These are phyloP conservation scores for Venustaconcha ellipsiformis DNA, from an alignment of 1,140 invertebrate species.

Conservation along the genomic window DNA sequence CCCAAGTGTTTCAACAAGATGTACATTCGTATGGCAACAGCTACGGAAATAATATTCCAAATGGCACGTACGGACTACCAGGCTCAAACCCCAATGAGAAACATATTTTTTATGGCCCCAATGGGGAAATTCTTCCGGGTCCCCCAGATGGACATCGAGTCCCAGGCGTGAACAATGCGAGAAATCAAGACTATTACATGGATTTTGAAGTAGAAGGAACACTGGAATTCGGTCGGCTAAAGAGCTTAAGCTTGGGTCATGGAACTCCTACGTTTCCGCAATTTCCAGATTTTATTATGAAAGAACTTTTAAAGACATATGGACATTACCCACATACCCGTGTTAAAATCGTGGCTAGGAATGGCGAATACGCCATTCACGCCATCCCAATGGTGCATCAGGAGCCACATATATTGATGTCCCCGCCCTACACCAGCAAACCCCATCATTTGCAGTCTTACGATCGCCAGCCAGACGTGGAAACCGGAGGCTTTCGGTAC, in stretches of 20 bases:
- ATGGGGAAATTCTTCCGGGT: slow-evolving; percentile 20
- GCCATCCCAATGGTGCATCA: slow-evolving; percentile 6
- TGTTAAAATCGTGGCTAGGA: slow-evolving; percentile 12
- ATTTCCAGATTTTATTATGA: slow-evolving; percentile 23
- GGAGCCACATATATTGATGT: too few relatives aligned
- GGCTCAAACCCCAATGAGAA: slow-evolving; percentile 11
- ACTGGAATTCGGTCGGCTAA: slow-evolving; percentile 17
- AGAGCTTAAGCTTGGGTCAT: slow-evolving; percentile 7
- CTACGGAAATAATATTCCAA: too few relatives aligned
- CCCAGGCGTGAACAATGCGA: neutral
- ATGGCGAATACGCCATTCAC: slow-evolving; percentile 16
- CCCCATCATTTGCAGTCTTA: too few relatives aligned
- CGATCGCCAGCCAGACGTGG: too few relatives aligned
- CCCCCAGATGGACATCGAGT: neutral
- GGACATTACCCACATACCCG: slow-evolving; percentile 9
- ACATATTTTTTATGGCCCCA: slow-evolving; percentile 28
- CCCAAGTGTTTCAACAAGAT: too few relatives aligned
- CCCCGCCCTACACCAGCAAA: too few relatives aligned
- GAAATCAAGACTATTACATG: neutral
- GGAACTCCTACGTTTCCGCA: slow-evolving; percentile 8
- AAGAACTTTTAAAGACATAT: slow-evolving; percentile 21
- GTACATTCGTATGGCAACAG: too few relatives aligned
- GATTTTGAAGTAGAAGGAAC: slow-evolving; percentile 25
- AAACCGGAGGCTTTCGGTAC: too few relatives aligned
- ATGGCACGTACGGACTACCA: too few relatives aligned